Evolutionary conservation across 2,113 vertebrate genomes (phyloP), one percentile per base, ranked within the genome.

Genomic region (Egretta garzetta): DNA sequence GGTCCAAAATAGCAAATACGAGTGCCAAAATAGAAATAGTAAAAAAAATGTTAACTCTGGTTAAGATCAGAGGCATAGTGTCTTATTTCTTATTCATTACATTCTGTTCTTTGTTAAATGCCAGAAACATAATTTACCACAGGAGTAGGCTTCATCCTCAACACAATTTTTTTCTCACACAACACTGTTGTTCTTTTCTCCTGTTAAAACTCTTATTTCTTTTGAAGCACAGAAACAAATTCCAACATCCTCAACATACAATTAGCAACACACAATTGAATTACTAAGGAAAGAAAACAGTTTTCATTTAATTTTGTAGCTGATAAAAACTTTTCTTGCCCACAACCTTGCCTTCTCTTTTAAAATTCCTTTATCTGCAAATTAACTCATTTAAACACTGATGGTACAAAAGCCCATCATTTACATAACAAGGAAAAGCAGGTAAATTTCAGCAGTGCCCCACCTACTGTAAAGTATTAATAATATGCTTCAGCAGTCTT

Each of bases 401-500:
- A 71, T 82, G 17, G 19, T 71, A 93, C 79, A 89, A 92, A 93
- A 96, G 84, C 37, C 19, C 13, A 1, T 49, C 87, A 96, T 81
- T 93, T 96, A 92, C 87, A 45, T 96, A 93, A 97, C 90, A 95
- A 90, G 85, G 63, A 77, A 60, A 90, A 96, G 73, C 47, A 97
- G 96, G 94, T 97, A 97, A 79, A 93, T 95, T 97, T 98, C 96
- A 41, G 21, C 53, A 66, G 70, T 92, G 39, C 92, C 91, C 66
- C 73, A 52, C 97, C 90, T 93, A 85, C 59, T 81, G 26, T 90
- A 97, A 97, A 95, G 91, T 94, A 98, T 98, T 98, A 98, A 98
- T 98, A 97, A 97, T 97, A 98, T 98, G 98, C 97, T 98, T 97
- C 97, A 98, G 75, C 92, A 97, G 87, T 98, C 98, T 98, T 98